These are phyloP conservation scores for Lasiurus borealis DNA, from an alignment of 2,113 vertebrate genomes.

Conservation along the genomic window DNA sequence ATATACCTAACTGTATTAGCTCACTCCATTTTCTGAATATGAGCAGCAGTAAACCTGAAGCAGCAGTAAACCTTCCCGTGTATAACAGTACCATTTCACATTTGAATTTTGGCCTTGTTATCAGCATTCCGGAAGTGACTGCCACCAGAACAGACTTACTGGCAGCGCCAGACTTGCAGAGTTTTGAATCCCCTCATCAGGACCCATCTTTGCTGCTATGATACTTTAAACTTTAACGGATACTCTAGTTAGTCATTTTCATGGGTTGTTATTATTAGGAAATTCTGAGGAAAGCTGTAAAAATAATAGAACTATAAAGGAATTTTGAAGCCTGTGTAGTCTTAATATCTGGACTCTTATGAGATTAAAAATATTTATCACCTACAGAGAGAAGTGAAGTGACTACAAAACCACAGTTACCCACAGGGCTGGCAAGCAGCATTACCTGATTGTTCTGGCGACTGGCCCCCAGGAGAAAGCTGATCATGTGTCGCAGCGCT, in stretches of 20 bases:
- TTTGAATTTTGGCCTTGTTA: not conserved
- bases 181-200: not conserved
- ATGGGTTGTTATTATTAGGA: not conserved
- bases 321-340: not conserved
- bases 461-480: conserved; percentile 94
- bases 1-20: no score
- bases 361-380: not conserved
- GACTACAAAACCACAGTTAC: accelerated
- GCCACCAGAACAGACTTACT: no score
- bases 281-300: not conserved
- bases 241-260: not conserved
- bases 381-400: not conserved
- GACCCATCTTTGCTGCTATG: not conserved
- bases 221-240: not conserved
- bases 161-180: not conserved
- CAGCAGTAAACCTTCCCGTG: not conserved
- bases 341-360: not conserved
- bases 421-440: accelerated
- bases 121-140: not conserved
- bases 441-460: conserved; percentile 95
- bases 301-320: not conserved
- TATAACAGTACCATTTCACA: not conserved
- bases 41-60: not conserved
- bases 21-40: not conserved
- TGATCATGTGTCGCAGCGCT: conserved; percentile 95